Evolutionary conservation across 1,140 invertebrate genomes (phyloP), one percentile per base, ranked within the genome.

Genomic region (Riptortus pedestris): DNA sequence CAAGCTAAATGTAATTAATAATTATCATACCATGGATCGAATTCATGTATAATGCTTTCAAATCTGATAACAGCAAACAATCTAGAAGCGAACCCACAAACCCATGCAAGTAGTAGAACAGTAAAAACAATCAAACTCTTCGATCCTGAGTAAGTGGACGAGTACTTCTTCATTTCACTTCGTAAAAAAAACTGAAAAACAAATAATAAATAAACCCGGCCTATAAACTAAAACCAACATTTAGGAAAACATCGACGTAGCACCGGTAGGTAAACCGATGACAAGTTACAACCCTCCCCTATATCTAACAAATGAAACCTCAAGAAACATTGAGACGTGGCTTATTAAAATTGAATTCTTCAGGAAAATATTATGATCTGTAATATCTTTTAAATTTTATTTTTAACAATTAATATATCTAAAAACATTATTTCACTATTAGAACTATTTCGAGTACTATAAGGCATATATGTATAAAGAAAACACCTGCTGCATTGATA

Each of bases 1-100:
- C 2, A 47, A 47, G 24, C 4, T 27, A 27, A 55, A 38, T 7
- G 31, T 7, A 14, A 38, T 38, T 22, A 58, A 33, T 64, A 14
- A n/a, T 20, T 20, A 43, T 75, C 86, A 83, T 81, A 96, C 94
- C 96, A 99, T 75, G 97, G 97, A 81, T 99, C 97, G 75, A 99
- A 99, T 78, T 99, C 97, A 76, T 99, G 97, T 75, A 99, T 99
- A 72, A 99, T 99, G 79, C 93, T 97, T 79, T 99, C 97, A 76
- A 99, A 99, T 66, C 96, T 84, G 72, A 99, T 98, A 55, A 99
- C 96, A 67, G 97, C 95, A 79, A 99, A 99, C 55, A 99, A 81
- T 72, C 97, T 84, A 63, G 94, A 95, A 47, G 94, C 88, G 77
- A 99, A 99, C 66, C 95, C 96, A 69, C 92, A 92, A 65, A 99